phyloP scores from a whole-genome alignment of 2,113 vertebrate species.

The rabbit (Oryctolagus cuniculus) region DNA sequence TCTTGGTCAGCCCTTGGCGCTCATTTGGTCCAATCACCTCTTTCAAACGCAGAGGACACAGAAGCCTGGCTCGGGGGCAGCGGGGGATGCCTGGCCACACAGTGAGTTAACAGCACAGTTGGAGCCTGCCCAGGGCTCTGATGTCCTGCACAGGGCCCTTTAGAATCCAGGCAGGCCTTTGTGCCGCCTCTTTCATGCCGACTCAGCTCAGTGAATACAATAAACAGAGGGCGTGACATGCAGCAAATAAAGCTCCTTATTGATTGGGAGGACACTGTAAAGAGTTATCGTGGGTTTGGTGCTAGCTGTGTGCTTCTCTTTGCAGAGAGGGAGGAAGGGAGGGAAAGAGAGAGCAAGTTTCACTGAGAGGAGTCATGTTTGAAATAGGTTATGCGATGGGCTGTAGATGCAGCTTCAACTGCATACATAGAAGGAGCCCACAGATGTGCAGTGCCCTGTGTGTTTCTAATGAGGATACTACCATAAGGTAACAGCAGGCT shows the following conservation, averaged over 20 bases:
- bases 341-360: background rate
- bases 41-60: constrained; percentile 2
- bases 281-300: constrained; percentile 34
- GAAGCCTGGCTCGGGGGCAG: background rate
- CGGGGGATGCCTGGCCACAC: background rate
- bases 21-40: background rate
- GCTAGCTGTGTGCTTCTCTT: constrained; percentile 2
- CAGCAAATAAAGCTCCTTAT: constrained; percentile 70
- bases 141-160: background rate
- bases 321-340: background rate
- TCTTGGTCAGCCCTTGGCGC: background rate
- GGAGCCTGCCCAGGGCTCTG: background rate
- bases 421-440: background rate
- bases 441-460: background rate
- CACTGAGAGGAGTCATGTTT: constrained; percentile 22
- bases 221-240: constrained; percentile 61
- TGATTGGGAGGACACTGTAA: constrained; percentile 53
- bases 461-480: background rate
- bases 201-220: constrained; percentile 46
- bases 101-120: background rate
- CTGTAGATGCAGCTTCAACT: background rate
- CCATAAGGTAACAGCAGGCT: background rate
- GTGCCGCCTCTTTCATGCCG: constrained; percentile 52
- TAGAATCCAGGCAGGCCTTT: background rate
- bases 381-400: background rate